These are phyloP conservation scores for Chanos chanos DNA, from an alignment of 2,797 vertebrate genomes.

Conservation along the genomic window DNA sequence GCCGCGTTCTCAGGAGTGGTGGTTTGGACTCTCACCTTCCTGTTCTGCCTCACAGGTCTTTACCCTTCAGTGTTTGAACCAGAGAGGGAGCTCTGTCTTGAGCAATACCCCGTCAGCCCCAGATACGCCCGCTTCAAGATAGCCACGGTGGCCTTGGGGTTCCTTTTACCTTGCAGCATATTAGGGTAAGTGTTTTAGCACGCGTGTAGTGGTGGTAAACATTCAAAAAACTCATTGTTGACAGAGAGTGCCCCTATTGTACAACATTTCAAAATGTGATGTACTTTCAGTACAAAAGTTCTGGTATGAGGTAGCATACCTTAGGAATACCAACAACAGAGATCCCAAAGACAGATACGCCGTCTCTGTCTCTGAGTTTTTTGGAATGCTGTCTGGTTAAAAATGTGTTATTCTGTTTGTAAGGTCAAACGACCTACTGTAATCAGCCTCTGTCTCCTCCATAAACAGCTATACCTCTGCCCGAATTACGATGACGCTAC, in stretches of 20 bases:
- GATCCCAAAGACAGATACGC: too few relatives aligned
- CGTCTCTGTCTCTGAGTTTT: too few relatives aligned
- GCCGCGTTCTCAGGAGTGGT: constrained; percentile 58
- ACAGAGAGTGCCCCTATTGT: too few relatives aligned
- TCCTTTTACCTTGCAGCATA: constrained; percentile 73
- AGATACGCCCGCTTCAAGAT: constrained; percentile 73
- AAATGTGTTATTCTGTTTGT: too few relatives aligned
- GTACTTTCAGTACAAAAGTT: too few relatives aligned
- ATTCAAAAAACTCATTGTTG: too few relatives aligned
- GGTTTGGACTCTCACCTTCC: constrained; percentile 69
- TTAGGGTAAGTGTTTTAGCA: constrained; percentile 65
- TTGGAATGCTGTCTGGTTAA: too few relatives aligned
- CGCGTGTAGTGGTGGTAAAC: too few relatives aligned
- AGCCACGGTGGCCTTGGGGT: constrained; percentile 65
- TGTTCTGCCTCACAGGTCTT: constrained; percentile 71
- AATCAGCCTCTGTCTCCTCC: not conserved
- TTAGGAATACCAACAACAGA: too few relatives aligned
- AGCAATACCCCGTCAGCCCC: constrained; percentile 69
- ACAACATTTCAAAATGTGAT: too few relatives aligned
- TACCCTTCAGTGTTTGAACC: constrained; percentile 70
- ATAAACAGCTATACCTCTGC: constrained; percentile 70
- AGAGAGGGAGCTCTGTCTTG: constrained; percentile 62
- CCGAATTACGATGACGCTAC: constrained; percentile 66
- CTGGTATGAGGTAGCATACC: too few relatives aligned
- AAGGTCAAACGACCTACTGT: too few relatives aligned